Conservation (phyloP, 2,113 vertebrate species). For the Eurypyga helias region DNA sequence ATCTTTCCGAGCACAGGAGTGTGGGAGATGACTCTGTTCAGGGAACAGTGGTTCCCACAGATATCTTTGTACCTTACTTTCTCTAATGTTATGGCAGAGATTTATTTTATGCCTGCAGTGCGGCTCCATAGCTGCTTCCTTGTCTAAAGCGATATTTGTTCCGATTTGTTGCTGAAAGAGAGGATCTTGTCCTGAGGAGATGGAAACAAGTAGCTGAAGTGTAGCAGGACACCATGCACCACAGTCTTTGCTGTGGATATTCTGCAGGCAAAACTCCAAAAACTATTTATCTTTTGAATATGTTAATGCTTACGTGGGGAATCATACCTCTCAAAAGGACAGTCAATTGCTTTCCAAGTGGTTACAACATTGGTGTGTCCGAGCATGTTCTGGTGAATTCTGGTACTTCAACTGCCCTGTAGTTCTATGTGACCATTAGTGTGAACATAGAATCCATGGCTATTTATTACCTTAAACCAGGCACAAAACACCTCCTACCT, state of each 20-base stretch:
- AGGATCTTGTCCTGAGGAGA: not conserved
- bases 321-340: not conserved
- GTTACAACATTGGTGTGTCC: not conserved
- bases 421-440: not conserved
- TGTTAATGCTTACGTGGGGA: not conserved
- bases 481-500: not conserved
- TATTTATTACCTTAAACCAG: not conserved
- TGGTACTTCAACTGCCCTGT: not conserved
- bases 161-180: not conserved
- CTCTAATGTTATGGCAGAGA: not conserved
- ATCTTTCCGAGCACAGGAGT: not conserved
- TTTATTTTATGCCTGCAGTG: not conserved
- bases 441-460: not conserved
- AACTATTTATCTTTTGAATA: not conserved
- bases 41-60: not conserved
- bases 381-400: not conserved
- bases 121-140: not conserved
- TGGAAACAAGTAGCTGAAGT: not conserved
- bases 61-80: not conserved
- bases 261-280: not conserved
- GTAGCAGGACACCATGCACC: not conserved
- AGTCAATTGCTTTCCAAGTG: not conserved
- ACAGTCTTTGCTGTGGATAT: not conserved
- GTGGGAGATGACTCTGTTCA: not conserved
- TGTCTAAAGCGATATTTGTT: not conserved